phyloP scores from a whole-genome alignment of 2,113 vertebrate genomes.

The Leptobrachium ailaonicum region DNA sequence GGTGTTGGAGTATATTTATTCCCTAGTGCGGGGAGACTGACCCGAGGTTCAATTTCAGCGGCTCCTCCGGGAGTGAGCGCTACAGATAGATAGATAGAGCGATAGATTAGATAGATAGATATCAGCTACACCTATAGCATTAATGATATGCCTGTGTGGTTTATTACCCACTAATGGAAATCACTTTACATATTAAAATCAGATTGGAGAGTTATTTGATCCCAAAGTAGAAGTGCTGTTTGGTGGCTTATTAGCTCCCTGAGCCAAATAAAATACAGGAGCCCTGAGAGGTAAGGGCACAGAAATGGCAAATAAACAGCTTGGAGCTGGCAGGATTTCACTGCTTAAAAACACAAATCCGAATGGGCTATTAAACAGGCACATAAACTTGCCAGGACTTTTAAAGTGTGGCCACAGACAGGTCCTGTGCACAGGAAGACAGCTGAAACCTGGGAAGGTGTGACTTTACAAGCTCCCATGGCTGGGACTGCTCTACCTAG shows the following conservation, averaged over 20 bases:
- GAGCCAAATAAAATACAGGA: constrained; percentile 54
- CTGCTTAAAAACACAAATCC: constrained; percentile 62
- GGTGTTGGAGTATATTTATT: too few relatives aligned
- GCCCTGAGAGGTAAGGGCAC: constrained; percentile 51
- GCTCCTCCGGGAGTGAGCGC: too few relatives aligned
- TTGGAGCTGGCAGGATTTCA: constrained; percentile 55
- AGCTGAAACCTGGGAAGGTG: constrained; percentile 55
- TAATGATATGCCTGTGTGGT: background rate
- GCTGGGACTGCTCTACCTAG: constrained; percentile 53
- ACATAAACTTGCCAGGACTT: constrained; percentile 60
- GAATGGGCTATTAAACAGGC: constrained; percentile 60
- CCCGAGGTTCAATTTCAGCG: too few relatives aligned
- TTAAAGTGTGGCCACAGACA: constrained; percentile 56
- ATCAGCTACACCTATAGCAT: too few relatives aligned
- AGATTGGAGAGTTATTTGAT: constrained; percentile 4
- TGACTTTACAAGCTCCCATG: constrained; percentile 57
- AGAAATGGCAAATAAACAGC: constrained; percentile 55
- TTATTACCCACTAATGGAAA: background rate
- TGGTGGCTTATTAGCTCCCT: constrained; percentile 2
- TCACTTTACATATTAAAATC: background rate
- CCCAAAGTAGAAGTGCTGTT: constrained; percentile 19
- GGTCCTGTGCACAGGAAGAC: constrained; percentile 41
- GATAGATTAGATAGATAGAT: too few relatives aligned
- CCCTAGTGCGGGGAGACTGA: too few relatives aligned
- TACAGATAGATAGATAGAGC: too few relatives aligned